These are phyloP conservation scores for Drosophila lini DNA, from an alignment of 1,140 invertebrate species.

Conservation along the genomic window DNA sequence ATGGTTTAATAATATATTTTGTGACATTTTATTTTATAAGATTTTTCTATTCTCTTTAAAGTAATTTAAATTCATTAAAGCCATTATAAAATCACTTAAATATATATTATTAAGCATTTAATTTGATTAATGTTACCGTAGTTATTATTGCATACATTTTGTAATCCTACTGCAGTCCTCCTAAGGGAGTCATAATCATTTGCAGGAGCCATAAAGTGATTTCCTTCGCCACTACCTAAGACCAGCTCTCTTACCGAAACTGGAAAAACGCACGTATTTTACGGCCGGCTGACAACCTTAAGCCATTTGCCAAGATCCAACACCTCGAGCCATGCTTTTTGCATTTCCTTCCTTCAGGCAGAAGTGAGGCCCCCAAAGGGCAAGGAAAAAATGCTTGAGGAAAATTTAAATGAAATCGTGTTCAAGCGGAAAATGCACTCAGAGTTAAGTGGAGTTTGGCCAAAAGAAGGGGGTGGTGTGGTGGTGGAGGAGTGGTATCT, in stretches of 20 bases:
- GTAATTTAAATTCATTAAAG: background rate
- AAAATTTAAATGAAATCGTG: conserved; percentile 79
- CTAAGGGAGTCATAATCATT: conserved; percentile 8
- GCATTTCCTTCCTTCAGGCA: conserved; percentile 59
- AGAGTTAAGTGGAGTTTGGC: conserved; percentile 42
- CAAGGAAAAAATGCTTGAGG: conserved; percentile 54
- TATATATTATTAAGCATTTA: background rate
- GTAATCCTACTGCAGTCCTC: background rate
- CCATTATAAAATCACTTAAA: background rate
- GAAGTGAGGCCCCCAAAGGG: conserved; percentile 54
- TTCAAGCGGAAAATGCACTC: conserved; percentile 76
- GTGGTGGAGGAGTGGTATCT: conserved; percentile 37
- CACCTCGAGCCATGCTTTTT: conserved; percentile 36
- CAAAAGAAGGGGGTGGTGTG: background rate
- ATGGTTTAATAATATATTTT: too few species aligned
- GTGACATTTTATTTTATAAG: too few species aligned
- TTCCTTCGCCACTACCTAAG: background rate
- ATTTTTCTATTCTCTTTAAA: too few species aligned
- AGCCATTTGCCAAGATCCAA: conserved; percentile 60
- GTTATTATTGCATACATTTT: background rate
- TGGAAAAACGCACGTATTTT: conserved; percentile 30
- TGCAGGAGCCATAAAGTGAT: background rate
- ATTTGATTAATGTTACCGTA: background rate
- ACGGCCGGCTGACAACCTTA: conserved; percentile 39
- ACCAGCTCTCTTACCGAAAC: conserved; percentile 4